Evolutionary conservation across 1,140 invertebrate genomes (phyloP), one percentile per base, ranked within the genome.

Genomic region (Sitodiplosis mosellana): DNA sequence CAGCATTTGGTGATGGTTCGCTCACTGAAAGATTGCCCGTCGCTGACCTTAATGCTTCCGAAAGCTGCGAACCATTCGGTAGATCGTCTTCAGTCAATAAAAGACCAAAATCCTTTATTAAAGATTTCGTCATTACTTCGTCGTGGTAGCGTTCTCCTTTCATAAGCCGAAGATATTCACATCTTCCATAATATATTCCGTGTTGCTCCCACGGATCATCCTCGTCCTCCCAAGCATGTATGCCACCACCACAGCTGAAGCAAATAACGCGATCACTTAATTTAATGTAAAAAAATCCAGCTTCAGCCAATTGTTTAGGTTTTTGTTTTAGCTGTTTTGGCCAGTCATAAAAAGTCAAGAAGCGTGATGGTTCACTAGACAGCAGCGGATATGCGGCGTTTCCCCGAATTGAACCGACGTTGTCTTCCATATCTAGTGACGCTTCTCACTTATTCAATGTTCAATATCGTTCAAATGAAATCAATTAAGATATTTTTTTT

Each of bases 221-320:
- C 45, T 76, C 71, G 17, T 74, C 73, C 60, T 85, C 81, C 89
- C 89, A 93, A 56, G 87, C 82, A 58, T 85, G 85, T 1, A 92
- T 65, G 1, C 84, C 85, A 15, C 84, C 82, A 45, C 83, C 83
- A 58, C 89, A 93, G 54, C 81, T 78, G 58, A 83, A 91, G 56
- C 89, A 93, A 18, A 83, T 70, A 0, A 86, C 87, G 55, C 84
- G 78, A 64, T 92, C 87, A 7, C 78, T 78, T 41, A 76, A 73
- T 55, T 86, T 86, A n/a, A 79, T 81, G 55, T 91, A 93, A 61
- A 78, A 93, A 63, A 93, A 93, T 21, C 90, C 90, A 49, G 88
- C 87, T 52, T 82, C 78, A 36, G 83, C 83, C 17, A 95, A 66
- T 44, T 81, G 70, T 42, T 78, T 71, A 8, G 85, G 83, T 49